Conservation (phyloP, 2,797 vertebrate species). For the Pitangus sulphuratus region DNA sequence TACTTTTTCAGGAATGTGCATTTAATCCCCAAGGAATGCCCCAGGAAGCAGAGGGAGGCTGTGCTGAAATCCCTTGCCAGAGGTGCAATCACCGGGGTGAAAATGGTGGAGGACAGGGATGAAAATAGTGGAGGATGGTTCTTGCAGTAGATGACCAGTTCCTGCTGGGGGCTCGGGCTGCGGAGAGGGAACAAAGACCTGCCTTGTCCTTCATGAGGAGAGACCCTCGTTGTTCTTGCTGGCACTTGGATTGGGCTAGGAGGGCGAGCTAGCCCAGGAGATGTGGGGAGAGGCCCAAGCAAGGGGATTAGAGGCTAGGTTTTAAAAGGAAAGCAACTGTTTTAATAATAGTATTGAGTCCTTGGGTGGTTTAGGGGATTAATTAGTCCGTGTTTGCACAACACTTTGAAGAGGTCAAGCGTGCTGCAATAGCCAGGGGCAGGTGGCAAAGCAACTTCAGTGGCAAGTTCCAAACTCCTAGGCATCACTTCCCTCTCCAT, state of each 20-base stretch:
- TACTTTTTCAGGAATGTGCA: conserved; percentile 56
- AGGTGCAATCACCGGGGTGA: accelerated
- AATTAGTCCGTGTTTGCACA: conserved; percentile 10
- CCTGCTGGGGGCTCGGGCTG: background rate
- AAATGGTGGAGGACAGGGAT: background rate
- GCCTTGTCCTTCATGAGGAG: background rate
- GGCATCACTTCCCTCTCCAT: background rate
- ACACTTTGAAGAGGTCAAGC: conserved; percentile 18
- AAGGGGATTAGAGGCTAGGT: conserved; percentile 36
- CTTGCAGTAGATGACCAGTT: accelerated
- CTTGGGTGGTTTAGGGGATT: conserved; percentile 54
- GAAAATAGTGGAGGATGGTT: background rate
- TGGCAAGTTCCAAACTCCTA: background rate
- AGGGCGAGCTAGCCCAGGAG: background rate
- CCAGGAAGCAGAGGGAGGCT: background rate
- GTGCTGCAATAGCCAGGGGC: background rate
- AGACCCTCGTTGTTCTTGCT: background rate
- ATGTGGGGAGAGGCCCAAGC: background rate
- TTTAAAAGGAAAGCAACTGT: conserved; percentile 58
- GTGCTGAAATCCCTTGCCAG: background rate
- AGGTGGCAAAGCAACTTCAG: background rate
- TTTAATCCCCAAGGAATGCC: conserved; percentile 13
- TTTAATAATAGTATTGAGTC: conserved; percentile 62
- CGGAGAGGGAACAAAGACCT: background rate
- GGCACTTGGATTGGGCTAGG: background rate